Evolutionary conservation across 2,797 vertebrate genomes (phyloP), one percentile per base, ranked within the genome.

Genomic region (Onychomys torridus): DNA sequence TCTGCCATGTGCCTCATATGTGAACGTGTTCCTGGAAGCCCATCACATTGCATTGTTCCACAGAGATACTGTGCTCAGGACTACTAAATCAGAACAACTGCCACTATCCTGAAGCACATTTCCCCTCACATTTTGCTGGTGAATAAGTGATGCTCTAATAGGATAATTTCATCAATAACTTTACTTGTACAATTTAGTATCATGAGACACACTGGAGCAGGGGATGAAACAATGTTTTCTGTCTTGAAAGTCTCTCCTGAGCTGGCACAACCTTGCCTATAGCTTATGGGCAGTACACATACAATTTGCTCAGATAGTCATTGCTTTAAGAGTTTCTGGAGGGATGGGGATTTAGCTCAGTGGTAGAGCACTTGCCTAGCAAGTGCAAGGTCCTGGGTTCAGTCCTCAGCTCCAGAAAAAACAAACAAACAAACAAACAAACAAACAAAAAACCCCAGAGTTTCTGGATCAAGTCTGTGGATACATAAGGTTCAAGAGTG

Each of bases 291-390:
- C 99, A 99, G 29, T 98, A 98, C 0, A 98, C 99, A 96, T 99
- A 99, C 40, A 99, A 98, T 93, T 99, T 98, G 94, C 98, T 98
- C 95, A 99, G 98, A 73, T 99, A 98, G 98, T 99, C 99, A 98
- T 98, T 99, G 99, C 85, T 99, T 99, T 98, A 99, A 99, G 98
- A 98, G 99, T 98, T 99, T 99, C 98, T 99, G 99, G 93, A 99
- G n/a, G n/a, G n/a, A n/a, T n/a, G n/a, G n/a, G n/a, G n/a, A n/a
- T n/a, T n/a, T n/a, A n/a, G n/a, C n/a, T n/a, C n/a, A n/a, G n/a
- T n/a, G n/a, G n/a, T n/a, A n/a, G n/a, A n/a, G n/a, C n/a, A n/a
- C n/a, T n/a, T n/a, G n/a, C n/a, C n/a, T n/a, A n/a, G n/a, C n/a
- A n/a, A n/a, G n/a, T n/a, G n/a, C n/a, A n/a, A n/a, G n/a, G n/a